phyloP scores from a whole-genome alignment of 2,113 vertebrate genomes.

The Halcyon senegalensis region DNA sequence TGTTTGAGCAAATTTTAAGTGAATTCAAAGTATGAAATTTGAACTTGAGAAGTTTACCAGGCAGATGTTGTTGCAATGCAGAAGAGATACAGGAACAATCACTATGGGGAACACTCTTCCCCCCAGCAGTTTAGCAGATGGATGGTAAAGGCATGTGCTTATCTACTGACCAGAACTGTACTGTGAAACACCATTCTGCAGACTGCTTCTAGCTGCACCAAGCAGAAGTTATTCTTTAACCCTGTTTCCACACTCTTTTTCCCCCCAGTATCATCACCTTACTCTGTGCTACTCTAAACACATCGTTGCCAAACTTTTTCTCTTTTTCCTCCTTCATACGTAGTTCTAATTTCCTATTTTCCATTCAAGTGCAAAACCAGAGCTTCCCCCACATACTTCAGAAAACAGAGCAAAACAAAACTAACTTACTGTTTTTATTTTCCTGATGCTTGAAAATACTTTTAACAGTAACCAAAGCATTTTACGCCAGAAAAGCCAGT shows the following conservation, averaged over 20 bases:
- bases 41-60: not conserved
- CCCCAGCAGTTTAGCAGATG: not conserved
- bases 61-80: not conserved
- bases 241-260: not conserved
- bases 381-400: rapidly evolving
- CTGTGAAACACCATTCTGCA: not conserved
- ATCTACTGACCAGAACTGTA: not conserved
- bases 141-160: not conserved
- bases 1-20: not conserved
- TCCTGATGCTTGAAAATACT: not conserved
- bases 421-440: not conserved
- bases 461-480: not conserved
- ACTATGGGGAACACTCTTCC: not conserved
- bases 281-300: not conserved
- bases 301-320: not conserved
- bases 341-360: not conserved
- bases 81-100: not conserved
- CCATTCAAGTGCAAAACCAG: not conserved
- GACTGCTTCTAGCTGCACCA: not conserved
- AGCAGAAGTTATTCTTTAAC: not conserved
- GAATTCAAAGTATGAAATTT: not conserved
- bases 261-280: not conserved
- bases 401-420: not conserved
- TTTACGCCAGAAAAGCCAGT: not conserved
- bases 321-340: not conserved